Percentiles rank a stretch among this genome's conserved stretches.
Evolutionary conservation across 1,140 invertebrate genomes (phyloP).

Genomic region (Trichonephila inaurata): DNA sequence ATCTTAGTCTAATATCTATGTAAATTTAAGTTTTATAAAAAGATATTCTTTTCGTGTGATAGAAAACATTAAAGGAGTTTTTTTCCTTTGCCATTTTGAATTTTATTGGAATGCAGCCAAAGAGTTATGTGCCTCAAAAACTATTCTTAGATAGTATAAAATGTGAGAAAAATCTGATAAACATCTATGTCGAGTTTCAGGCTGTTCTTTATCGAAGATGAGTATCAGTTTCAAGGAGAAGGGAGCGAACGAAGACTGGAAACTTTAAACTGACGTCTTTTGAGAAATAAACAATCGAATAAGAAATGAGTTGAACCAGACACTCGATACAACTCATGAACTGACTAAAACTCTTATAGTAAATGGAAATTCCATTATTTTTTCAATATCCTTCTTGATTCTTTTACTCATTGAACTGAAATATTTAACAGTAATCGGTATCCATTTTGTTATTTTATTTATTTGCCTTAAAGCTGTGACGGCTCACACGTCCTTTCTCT

Average conservation of each 20-base stretch:
- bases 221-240: neutral
- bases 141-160: neutral
- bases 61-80: neutral
- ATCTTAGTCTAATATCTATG: too few species aligned
- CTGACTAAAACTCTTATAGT: neutral
- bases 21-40: too few species aligned
- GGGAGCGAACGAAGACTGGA: neutral
- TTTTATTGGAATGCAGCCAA: neutral
- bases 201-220: neutral
- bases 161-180: conserved; percentile 4
- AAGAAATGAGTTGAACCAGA: neutral
- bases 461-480: too few species aligned
- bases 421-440: too few species aligned
- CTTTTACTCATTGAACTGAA: neutral
- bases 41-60: neutral
- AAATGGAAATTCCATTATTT: neutral
- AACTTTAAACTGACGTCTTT: conserved; percentile 5
- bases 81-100: neutral
- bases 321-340: neutral
- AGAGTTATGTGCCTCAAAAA: neutral
- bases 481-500: too few species aligned
- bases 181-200: neutral
- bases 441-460: too few species aligned
- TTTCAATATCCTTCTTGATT: neutral
- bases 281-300: conserved; percentile 5